A percentile compares a stretch with the other conserved stretches of the same genome.
Conservation (phyloP, 2,797 vertebrate species). For the Pangasius sanitwongsei region DNA sequence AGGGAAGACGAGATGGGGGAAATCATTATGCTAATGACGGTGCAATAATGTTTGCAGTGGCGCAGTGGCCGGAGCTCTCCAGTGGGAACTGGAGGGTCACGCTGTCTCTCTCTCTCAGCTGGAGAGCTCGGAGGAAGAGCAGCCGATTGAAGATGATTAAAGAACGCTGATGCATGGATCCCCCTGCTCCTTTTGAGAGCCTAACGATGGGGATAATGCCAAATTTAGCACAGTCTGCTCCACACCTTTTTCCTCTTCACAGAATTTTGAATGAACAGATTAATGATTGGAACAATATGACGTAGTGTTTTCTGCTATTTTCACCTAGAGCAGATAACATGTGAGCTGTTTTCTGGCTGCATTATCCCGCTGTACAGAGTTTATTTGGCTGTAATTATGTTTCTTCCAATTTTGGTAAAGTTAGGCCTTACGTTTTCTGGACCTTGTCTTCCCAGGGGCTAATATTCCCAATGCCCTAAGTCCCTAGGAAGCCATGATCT, state of each 20-base stretch:
- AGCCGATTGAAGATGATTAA: constrained; percentile 56
- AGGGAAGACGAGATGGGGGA: constrained; percentile 71
- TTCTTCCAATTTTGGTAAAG: neutral
- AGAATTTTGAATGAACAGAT: constrained; percentile 18
- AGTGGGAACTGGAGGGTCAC: constrained; percentile 83
- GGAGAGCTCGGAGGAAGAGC: constrained; percentile 44
- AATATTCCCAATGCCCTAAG: neutral
- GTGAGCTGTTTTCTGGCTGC: neutral
- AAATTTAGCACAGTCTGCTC: constrained; percentile 57
- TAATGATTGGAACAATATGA: neutral
- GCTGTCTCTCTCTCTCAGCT: constrained; percentile 70
- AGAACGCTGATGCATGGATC: constrained; percentile 54
- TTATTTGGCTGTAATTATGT: neutral
- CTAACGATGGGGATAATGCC: constrained; percentile 58
- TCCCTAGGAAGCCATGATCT: neutral
- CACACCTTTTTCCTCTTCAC: constrained; percentile 31
- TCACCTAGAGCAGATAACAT: neutral
- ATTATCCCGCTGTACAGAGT: neutral
- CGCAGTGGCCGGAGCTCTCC: constrained; percentile 86
- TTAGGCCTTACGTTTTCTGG: neutral
- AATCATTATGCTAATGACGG: constrained; percentile 96
- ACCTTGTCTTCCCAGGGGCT: neutral
- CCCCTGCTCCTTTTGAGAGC: constrained; percentile 46
- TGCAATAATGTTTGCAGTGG: constrained; percentile 86
- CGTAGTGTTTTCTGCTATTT: neutral